Base-by-base conservation (phyloP, 2,113 vertebrate species). In the Mola mola region DNA sequence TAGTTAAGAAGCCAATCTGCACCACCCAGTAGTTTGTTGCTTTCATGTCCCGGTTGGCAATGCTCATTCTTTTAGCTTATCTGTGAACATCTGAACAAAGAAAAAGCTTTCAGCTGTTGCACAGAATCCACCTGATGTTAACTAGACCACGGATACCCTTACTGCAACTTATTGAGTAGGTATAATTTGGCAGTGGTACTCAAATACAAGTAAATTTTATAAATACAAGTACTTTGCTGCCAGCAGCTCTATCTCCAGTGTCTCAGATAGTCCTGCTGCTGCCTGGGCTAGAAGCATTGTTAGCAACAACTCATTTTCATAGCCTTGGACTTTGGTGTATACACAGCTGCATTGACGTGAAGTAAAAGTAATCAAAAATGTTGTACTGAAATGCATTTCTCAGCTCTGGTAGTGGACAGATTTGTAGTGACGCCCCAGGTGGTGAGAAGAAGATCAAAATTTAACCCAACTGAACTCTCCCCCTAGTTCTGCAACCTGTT, bases 301-400 rank as follows among this genome's bases (percentile, higher is more conserved):
- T 60, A n/a, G 49, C 50, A 36, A 51, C 21, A 1, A 20, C 11
- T 19, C 29, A 49, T 78, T 48, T 53, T 57, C 49, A 40, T 11
- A 48, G 17, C 48, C 12, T 11, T n/a, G 33, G 28, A 63, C 34
- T 62, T 19, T 40, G 28, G 47, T 49, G 55, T 21, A 17, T 17
- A 13, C 55, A 50, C 1, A 29, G 47, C 33, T 60, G 33, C 37
- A 62, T 36, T 60, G 33, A 15, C 33, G 5, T 4, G 33, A 16
- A 53, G 20, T 16, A 67, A 52, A 52, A 42, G 20, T 20, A 26
- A 65, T 78, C 66, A 49, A 60, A 59, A 67, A 64, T 25, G 51
- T 20, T 56, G 16, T n/a, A 15, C 40, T 29, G 22, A 59, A 63
- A 66, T 59, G 42, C 15, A 25, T 63, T 60, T 64, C 38, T 64